Evolutionary conservation across 2,888 invertebrate species (phyloP).

Genomic region (Nymphalis polychloros): DNA sequence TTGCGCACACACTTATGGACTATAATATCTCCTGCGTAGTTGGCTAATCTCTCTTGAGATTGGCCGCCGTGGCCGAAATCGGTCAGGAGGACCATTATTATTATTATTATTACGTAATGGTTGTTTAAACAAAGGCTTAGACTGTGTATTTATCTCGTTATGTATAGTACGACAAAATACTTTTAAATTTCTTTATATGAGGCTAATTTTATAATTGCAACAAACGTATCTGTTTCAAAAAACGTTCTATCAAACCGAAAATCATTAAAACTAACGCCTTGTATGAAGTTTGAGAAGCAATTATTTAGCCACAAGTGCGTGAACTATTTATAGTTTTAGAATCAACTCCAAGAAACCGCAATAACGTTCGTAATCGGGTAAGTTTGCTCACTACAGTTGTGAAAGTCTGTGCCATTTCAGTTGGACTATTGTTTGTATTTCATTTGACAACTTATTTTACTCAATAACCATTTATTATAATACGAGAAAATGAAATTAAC

Average conservation of each 20-base stretch:
- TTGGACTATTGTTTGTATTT: neutral
- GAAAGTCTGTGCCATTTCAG: neutral
- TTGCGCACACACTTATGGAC: too few species aligned
- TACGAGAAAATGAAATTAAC: too few species aligned
- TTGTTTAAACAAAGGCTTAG: too few species aligned
- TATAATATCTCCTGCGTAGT: too few species aligned
- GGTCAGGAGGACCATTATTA: too few species aligned
- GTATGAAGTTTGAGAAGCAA: neutral
- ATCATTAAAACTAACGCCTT: slow-evolving; percentile 11
- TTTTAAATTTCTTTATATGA: too few species aligned
- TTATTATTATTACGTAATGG: too few species aligned
- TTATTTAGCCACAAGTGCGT: slow-evolving; percentile 7
- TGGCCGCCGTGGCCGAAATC: too few species aligned
- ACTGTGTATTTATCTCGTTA: too few species aligned
- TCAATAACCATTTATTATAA: neutral
- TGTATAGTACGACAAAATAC: too few species aligned
- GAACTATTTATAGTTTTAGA: slow-evolving; percentile 13
- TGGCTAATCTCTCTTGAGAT: too few species aligned
- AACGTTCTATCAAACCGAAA: slow-evolving; percentile 2
- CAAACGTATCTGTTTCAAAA: neutral
- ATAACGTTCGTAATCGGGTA: slow-evolving; percentile 6
- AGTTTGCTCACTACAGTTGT: neutral
- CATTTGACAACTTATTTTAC: neutral
- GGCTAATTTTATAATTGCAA: too few species aligned
- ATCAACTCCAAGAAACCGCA: slow-evolving; percentile 6